These are phyloP conservation scores for Intellagama lesueurii DNA, from an alignment of 2,797 vertebrate species.

Conservation along the genomic window DNA sequence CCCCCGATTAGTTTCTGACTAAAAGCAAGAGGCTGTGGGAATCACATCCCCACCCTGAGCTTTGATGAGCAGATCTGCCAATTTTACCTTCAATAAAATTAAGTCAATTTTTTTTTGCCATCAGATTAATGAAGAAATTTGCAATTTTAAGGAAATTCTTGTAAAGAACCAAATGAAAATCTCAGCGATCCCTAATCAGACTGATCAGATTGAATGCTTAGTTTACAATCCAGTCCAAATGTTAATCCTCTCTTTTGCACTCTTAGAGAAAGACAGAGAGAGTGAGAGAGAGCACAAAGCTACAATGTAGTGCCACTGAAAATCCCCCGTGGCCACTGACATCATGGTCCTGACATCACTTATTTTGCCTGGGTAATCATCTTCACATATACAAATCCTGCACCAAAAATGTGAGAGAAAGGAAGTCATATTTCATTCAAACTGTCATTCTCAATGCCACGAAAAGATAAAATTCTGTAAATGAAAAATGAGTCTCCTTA, in stretches of 20 bases:
- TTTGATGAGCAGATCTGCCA: too few relatives aligned
- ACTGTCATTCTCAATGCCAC: not conserved
- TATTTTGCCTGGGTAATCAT: not conserved
- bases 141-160: too few relatives aligned
- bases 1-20: too few relatives aligned
- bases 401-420: not conserved
- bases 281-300: too few relatives aligned
- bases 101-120: too few relatives aligned
- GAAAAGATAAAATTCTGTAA: not conserved
- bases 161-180: too few relatives aligned
- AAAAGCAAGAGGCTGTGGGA: too few relatives aligned
- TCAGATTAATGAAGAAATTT: too few relatives aligned
- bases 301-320: too few relatives aligned
- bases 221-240: not conserved
- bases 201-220: not conserved
- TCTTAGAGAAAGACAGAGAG: not conserved
- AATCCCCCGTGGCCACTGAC: not conserved
- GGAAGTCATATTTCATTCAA: not conserved
- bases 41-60: too few relatives aligned
- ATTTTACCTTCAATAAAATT: too few relatives aligned
- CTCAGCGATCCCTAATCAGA: not conserved
- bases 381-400: not conserved
- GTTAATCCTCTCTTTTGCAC: not conserved
- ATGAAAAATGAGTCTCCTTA: not conserved
- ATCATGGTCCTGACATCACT: not conserved